Evolutionary conservation across 2,113 vertebrate genomes (phyloP), one percentile per base, ranked within the genome.

Genomic region (Jaculus jaculus): DNA sequence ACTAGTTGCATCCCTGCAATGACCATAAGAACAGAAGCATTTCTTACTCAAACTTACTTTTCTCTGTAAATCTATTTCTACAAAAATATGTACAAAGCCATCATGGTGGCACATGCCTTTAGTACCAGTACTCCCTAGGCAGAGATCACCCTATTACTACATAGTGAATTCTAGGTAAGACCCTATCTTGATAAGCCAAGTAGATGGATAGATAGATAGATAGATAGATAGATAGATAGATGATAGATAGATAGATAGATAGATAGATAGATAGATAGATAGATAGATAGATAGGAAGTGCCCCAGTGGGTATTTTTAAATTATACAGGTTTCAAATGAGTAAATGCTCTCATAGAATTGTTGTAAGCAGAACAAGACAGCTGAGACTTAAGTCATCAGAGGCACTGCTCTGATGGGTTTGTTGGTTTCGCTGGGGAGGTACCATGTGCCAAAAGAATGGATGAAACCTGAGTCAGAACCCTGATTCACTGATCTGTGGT

Each of bases 401-500:
- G 68, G 79, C 84, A 83, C 51, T 61, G 13, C 63, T 84, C 2
- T 37, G 2, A 10, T 60, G 28, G 12, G n/a, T 68, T 30, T 68
- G 28, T 5, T 68, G n/a, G 81, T 96, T 95, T 95, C 81, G 66
- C 30, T 32, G 24, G 77, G 89, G 77, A 96, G 92, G 89, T 86
- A 60, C 61, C 72, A 23, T 72, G 8, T 26, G 42, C 81, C 37
- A 78, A 82, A 79, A 82, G 60, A 6, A 30, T 54, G 42, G 34
- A 34, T 26, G 23, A 34, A 23, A 68, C 65, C 69, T 97, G 95
- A 97, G 87, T 96, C 93, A 96, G 82, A 88, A 42, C 74, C 54
- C 82, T 94, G 94, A 96, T 63, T 96, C 97, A 96, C 87, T 30
- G 66, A 37, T 73, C n/a, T 85, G 78, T n/a, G 23, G 60, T 92